Base-by-base conservation (phyloP, 2,888 invertebrate species). In the Rhagophthalmus giganteus region DNA sequence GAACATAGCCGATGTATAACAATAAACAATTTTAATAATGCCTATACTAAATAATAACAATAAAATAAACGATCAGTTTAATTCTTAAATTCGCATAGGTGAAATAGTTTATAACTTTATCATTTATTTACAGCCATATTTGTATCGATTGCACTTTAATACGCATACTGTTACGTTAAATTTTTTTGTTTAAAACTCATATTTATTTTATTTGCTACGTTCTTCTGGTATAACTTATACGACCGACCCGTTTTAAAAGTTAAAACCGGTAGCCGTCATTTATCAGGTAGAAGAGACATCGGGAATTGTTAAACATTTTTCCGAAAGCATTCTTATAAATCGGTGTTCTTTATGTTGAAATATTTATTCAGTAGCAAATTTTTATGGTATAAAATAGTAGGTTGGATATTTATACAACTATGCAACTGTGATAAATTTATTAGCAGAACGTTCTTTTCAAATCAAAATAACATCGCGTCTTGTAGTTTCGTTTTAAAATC, bases 231-330 rank as follows among this genome's bases (percentile, higher is more conserved):
- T 54, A 49, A 54, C 45, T 54, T 54, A n/a, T n/a, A 54, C 44
- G 46, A 40, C 45, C 44, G 49, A 47, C 42, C 45, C 41, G 46
- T 46, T 55, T 57, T 50, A 52, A 55, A 59, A 61, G 62, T 65
- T 63, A 67, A 68, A 67, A 69, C 67, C 69, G 67, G 69, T 69
- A 69, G 69, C 68, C 51, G 63, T 61, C 61, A 63, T 64, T 60
- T 62, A 64, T 67, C 66, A 68, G 64, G 62, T 61, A 65, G 54
- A 50, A 53, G 53, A 57, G 56, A 55, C 51, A 50, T 58, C 44
- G 51, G 47, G 57, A 59, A 62, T 65, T 63, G 64, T 63, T 63
- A 59, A 57, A 59, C 60, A 53, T 60, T 58, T n/a, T 59, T 55
- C 58, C 59, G 60, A 61, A 55, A 55, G 58, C 56, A 60, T 62